Percentiles rank a stretch among this genome's conserved stretches.
phyloP scores from a whole-genome alignment of 2,888 invertebrate genomes.

The Drosophila flavopinicola region DNA sequence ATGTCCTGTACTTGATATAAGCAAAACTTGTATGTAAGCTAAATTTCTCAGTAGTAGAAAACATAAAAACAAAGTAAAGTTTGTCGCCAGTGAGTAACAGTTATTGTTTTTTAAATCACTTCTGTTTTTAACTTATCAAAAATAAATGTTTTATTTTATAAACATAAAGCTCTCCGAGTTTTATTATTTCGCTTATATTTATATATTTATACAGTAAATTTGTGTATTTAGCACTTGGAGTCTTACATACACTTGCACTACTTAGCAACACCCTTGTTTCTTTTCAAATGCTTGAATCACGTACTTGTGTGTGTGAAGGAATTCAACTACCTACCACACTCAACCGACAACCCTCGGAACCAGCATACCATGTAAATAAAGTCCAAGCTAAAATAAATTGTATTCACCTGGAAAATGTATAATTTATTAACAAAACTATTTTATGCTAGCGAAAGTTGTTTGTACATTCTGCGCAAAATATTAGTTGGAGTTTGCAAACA shows the following conservation, averaged over 20 bases:
- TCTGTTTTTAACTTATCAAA: no score
- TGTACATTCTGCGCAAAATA: not conserved
- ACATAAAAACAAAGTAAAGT: no score
- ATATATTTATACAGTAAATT: no score
- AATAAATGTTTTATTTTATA: no score
- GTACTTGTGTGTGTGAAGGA: constrained; percentile 1
- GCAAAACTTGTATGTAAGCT: not conserved
- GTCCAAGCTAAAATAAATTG: constrained; percentile 22
- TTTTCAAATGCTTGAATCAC: constrained; percentile 6
- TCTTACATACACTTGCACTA: not conserved
- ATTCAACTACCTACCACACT: constrained; percentile 8
- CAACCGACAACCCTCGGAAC: not conserved
- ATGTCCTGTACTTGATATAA: not conserved
- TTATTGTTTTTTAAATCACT: no score
- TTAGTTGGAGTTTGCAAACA: not conserved
- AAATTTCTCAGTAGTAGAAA: not conserved
- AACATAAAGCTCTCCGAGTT: no score
- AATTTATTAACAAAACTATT: constrained; percentile 52
- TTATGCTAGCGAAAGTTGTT: constrained; percentile 29
- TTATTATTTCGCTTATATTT: no score
- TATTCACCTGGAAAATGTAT: constrained; percentile 26
- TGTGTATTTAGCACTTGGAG: no score
- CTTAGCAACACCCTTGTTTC: not conserved
- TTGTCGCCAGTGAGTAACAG: no score
- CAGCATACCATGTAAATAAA: constrained; percentile 2